Base-by-base conservation (phyloP, 2,888 invertebrate genomes). In the Amphipyra tragopoginis region DNA sequence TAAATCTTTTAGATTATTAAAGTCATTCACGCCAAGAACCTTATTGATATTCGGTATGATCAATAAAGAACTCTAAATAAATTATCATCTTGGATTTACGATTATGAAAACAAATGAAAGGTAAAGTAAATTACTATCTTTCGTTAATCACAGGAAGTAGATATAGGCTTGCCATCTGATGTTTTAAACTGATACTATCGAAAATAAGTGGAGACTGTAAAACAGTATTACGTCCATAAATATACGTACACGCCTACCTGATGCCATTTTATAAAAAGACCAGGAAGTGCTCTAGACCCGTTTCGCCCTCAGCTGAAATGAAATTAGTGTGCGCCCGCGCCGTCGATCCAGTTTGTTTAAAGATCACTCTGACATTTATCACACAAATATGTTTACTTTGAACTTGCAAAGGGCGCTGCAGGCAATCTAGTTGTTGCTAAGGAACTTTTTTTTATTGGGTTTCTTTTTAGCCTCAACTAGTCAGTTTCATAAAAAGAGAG, bases 281-380 rank as follows among this genome's bases (percentile, higher is more conserved):
- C 80, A 92, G 93, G 93, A 93, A 93, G 92, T 91, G 66, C 51
- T 71, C 77, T 83, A 88, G 86, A 91, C 91, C 83, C 78, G 93
- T 91, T 90, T 90, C 86, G 89, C 90, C 90, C 91, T 90, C 89
- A 88, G 82, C 86, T 89, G 86, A 84, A 89, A 88, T 85, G 81
- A 89, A 89, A 84, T 86, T 87, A 84, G 84, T 86, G 73, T 67
- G 80, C 79, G 76, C 69, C 71, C 7, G 29, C 29, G 29, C 29
- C 29, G 74, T 56, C 84, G 88, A 89, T 91, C 90, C 87, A 90
- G 91, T 90, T 89, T 87, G 83, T 75, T 78, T 90, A 93, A 93
- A 93, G 87, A 93, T 88, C 93, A 93, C 84, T 81, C 83, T 93
- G 93, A 90, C 93, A 93, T 93, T 93, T 92, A 91, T 88, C 80